Base-by-base conservation (phyloP, 1,140 invertebrate species). In the Pseudobourletiella spinata region DNA sequence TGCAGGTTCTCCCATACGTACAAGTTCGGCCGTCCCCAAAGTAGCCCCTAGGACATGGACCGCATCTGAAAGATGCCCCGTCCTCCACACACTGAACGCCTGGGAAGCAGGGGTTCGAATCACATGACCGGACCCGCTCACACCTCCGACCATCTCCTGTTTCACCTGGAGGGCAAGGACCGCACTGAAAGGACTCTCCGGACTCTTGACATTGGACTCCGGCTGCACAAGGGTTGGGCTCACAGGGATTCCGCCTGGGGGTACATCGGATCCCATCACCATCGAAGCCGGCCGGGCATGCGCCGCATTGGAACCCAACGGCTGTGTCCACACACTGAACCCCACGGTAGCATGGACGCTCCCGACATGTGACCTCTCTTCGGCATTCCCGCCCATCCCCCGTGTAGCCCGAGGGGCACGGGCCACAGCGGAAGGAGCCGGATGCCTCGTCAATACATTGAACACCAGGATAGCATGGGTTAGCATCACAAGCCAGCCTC, bases 191-290 rank as follows among this genome's bases (percentile, higher is more conserved):
- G 74, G 22, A 76, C 61, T 26, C 63, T 24, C 70, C 73, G 59
- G 78, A 74, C 14, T 93, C 87, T 29, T 80, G 79, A 74, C 93
- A 96, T 56, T 83, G 79, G 25, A 88, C 90, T 24, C 88, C 90
- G 68, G 84, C 84, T 77, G 84, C 91, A 74, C 91, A 95, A 8
- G 86, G 80, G 22, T 55, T 79, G 68, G 74, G 80, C 60, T 70
- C 74, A 63, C 35, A 39, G n/a, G 35, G n/a, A n/a, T 39, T 8
- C n/a, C 8, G n/a, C n/a, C n/a, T 39, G 35, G n/a, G 35, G 8
- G 8, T 11, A 39, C 8, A 39, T 8, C 8, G 8, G n/a, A 39
- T 11, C 8, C n/a, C 35, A 39, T 11, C n/a, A n/a, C n/a, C 8
- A n/a, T 39, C n/a, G 8, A 39, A 39, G n/a, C 44, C 44, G 15